Evolutionary conservation across 2,113 vertebrate genomes (phyloP).

Genomic region (Felis chaus): DNA sequence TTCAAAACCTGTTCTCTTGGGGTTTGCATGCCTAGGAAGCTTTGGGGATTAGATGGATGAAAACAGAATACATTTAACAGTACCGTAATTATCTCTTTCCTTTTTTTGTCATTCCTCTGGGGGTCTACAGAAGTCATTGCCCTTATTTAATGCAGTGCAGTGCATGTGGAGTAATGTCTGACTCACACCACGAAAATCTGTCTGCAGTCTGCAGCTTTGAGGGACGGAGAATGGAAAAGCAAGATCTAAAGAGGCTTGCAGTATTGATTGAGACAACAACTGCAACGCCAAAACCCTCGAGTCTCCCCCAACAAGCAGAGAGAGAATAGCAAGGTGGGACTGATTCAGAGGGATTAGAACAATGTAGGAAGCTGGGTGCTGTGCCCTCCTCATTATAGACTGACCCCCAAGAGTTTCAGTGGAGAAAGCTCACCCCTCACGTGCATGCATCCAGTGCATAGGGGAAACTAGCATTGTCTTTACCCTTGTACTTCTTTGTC

Average conservation of each 20-base stretch:
- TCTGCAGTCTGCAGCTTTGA: not conserved
- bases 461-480: not conserved
- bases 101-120: not conserved
- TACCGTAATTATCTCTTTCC: not conserved
- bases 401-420: not conserved
- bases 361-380: not conserved
- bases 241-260: not conserved
- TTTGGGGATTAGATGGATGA: slow-evolving; percentile 16
- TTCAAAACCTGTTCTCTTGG: not conserved
- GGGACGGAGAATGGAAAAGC: not conserved
- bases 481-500: not conserved
- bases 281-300: not conserved
- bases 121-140: slow-evolving; percentile 7
- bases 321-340: not conserved
- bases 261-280: not conserved
- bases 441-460: fast-evolving
- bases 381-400: not conserved
- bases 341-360: not conserved
- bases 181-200: not conserved
- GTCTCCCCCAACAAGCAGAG: not conserved
- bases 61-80: slow-evolving; percentile 16
- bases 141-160: not conserved
- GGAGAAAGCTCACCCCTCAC: not conserved
- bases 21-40: not conserved
- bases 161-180: not conserved